Evolutionary conservation across 2,113 vertebrate genomes (phyloP), one percentile per base, ranked within the genome.

Genomic region (Rhinolophus sinicus): DNA sequence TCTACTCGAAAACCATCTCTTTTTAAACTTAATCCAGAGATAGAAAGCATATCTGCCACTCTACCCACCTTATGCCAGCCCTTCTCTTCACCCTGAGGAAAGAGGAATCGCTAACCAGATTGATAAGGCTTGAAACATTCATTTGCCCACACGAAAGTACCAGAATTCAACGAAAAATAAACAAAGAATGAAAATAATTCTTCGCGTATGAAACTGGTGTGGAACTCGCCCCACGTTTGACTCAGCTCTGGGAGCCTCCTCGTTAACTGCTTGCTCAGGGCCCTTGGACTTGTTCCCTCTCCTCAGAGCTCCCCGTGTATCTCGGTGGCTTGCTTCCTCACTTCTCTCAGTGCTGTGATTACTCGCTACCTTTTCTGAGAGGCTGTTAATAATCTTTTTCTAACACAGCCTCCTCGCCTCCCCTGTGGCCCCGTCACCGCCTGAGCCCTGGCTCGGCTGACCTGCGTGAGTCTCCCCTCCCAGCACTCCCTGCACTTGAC

Each of bases 11-110:
- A 92, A 76, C n/a, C 44, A 5, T n/a, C 33, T 58, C 16, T 88
- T 88, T 87, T 50, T 40, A 84, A 90, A 94, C 35, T 78, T 85
- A 88, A 92, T 62, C n/a, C 16, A 88, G 47, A 50, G 80, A 40
- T 9, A 78, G 38, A 76, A 77, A 83, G 60, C 11, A 13, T 24
- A 88, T 16, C 22, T 75, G 19, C 78, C 8, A 14, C 33, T 52
- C 47, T 52, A 15, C 52, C 7, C 7, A 64, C 60, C 18, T 44
- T 52, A 38, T 50, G 16, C 69, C 69, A 38, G 22, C 13, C 3
- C 52, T 18, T 35, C 54, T 73, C 40, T 64, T 65, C 19, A 26
- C 28, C 44, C 60, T 3, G 44, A 47, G 10, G 35, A 11, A 88
- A 88, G 60, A 65, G 52, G 21, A 86, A n/a, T 16, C 78, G 56